Conservation (phyloP, 2,888 invertebrate species). For the Corbicula japonica region DNA sequence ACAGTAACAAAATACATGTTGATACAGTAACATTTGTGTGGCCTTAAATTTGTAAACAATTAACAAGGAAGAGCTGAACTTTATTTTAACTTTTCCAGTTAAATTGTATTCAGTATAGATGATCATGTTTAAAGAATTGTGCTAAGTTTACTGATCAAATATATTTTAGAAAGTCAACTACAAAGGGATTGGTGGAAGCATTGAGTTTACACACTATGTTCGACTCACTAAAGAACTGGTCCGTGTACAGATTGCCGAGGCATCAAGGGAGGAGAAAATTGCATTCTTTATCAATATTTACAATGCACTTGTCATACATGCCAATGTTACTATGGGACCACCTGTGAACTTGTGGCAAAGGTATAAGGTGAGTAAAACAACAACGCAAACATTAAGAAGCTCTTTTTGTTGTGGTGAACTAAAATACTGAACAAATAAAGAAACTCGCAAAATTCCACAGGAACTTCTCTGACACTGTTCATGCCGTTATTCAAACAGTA, state of each 20-base stretch:
- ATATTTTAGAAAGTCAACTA: constrained; percentile 86
- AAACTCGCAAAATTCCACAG: no score
- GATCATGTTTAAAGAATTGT: no score
- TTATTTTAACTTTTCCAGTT: no score
- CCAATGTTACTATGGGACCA: constrained; percentile 86
- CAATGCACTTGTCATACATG: constrained; percentile 88
- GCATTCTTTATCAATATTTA: constrained; percentile 88
- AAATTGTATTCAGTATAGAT: no score
- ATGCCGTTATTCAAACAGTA: no score
- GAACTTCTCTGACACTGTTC: no score
- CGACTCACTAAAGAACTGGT: constrained; percentile 84
- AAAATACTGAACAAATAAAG: no score
- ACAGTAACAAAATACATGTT: no score
- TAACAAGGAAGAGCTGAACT: no score
- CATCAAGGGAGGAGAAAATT: constrained; percentile 84
- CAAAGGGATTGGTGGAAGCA: constrained; percentile 84
- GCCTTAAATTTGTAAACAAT: no score
- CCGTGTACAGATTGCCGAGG: constrained; percentile 80
- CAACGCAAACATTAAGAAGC: not conserved
- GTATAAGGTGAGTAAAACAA: constrained; percentile 84
- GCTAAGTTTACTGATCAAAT: no score
- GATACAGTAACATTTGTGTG: no score
- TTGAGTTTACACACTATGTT: constrained; percentile 84
- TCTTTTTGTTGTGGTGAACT: not conserved
- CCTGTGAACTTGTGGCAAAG: constrained; percentile 87